Conservation (phyloP, 2,888 invertebrate species). For the Gibbula magus region DNA sequence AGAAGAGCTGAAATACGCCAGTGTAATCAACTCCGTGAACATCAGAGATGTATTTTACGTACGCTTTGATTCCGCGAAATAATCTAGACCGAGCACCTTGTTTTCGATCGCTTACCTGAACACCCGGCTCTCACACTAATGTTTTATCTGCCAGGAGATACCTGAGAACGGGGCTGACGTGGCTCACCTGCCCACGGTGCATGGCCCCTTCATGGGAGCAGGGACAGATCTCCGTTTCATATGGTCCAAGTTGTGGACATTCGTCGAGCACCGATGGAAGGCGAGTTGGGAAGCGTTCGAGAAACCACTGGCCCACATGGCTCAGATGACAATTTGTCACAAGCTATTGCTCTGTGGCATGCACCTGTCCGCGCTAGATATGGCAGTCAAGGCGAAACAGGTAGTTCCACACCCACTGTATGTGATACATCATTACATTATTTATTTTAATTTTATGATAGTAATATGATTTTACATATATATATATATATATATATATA, state of each 20-base stretch:
- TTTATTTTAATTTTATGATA: too few relatives aligned
- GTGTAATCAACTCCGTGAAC: too few relatives aligned
- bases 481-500: too few relatives aligned
- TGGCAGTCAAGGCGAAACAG: constrained; percentile 83
- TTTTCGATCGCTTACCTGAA: too few relatives aligned
- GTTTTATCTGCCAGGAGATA: constrained; percentile 82
- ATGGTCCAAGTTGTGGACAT: constrained; percentile 71
- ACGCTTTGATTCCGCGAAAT: too few relatives aligned
- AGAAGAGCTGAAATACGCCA: too few relatives aligned
- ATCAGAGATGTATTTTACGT: too few relatives aligned
- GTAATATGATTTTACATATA: too few relatives aligned
- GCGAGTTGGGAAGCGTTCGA: constrained; percentile 79
- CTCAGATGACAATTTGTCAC: constrained; percentile 81
- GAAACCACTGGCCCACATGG: constrained; percentile 79
- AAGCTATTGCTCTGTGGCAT: constrained; percentile 79
- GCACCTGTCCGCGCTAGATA: constrained; percentile 78
- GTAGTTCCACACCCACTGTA: constrained; percentile 72
- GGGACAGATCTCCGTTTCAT: constrained; percentile 74
- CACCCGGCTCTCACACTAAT: too few relatives aligned
- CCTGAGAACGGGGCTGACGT: constrained; percentile 93
- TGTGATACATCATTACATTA: background rate
- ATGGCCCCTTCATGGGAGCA: constrained; percentile 80
- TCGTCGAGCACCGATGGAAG: constrained; percentile 80
- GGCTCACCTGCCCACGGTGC: constrained; percentile 86
- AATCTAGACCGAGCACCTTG: too few relatives aligned